Base-by-base conservation (phyloP, 1,140 invertebrate genomes). In the Sipha flava region DNA sequence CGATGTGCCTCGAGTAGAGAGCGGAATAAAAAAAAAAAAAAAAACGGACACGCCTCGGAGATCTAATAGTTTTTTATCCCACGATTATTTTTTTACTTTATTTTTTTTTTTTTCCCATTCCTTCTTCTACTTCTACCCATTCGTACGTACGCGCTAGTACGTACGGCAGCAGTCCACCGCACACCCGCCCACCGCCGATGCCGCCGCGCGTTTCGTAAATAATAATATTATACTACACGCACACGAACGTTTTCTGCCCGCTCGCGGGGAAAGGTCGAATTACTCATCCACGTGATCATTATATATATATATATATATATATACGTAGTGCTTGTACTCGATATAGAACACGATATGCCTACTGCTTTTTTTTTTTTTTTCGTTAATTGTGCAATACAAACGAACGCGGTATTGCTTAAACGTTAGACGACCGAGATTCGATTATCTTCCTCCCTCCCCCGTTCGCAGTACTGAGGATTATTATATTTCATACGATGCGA, bases 41-140 rank as follows among this genome's bases (percentile, higher is more conserved):
- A n/a, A 43, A 66, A 31, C 37, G 14, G 62, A 68, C 64, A 68
- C 64, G 64, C 64, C 64, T 68, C 64, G 64, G 37, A 45, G 37
- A 68, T 45, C 64, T 26, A 68, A 68, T 45, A 26, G 64, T 68
- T 68, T 68, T 68, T 68, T 68, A 45, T 68, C 40, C 64, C 64
- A 45, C 64, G 64, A 40, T 66, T 66, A 66, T 66, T 66, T 66
- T 66, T n/a, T 68, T 68, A 37, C 12, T 16, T 26, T 68, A 43
- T 43, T 66, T 66, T 40, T 21, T 59, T 12, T 34, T 26, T 26
- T 7, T 52, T 52, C 3, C 21, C 12, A 2, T n/a, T 31, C 14
- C 31, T 59, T 18, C 57, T 9, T 62, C 29, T 10, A 57, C 26
- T 57, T 29, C 23, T 18, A 3, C n/a, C n/a, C n/a, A n/a, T n/a